Evolutionary conservation across 2,888 invertebrate genomes (phyloP).

Genomic region (Acrobasis repandana): DNA sequence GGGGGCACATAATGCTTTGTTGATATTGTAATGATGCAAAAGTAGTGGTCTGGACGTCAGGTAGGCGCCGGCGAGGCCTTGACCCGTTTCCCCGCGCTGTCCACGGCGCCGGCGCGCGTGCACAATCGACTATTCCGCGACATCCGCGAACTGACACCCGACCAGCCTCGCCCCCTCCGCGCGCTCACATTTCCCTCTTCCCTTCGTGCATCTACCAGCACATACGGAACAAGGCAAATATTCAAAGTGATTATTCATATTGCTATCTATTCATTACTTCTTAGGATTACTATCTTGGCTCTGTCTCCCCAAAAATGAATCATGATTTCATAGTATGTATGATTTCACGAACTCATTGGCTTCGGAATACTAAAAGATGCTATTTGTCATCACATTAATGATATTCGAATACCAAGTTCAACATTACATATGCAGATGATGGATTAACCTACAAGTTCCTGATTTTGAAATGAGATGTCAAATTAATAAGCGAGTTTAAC

Average conservation of each 20-base stretch:
- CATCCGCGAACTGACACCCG: slow-evolving; percentile 61
- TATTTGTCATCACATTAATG: not conserved
- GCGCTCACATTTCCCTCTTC: not conserved
- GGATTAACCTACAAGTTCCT: not conserved
- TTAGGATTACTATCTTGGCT: too few species aligned
- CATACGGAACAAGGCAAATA: not conserved
- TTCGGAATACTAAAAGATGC: not conserved
- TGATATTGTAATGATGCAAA: slow-evolving; percentile 41
- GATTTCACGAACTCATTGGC: not conserved
- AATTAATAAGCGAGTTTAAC: not conserved
- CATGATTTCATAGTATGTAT: not conserved
- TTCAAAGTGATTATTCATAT: not conserved
- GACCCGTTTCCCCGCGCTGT: slow-evolving; percentile 62
- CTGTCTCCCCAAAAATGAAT: too few species aligned
- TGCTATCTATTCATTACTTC: not conserved
- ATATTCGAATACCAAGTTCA: not conserved
- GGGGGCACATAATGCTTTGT: slow-evolving; percentile 19
- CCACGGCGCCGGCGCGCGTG: slow-evolving; percentile 42
- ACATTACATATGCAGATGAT: not conserved
- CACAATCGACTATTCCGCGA: slow-evolving; percentile 72
- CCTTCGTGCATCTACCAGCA: not conserved
- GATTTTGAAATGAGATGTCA: not conserved
- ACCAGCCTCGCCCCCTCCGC: slow-evolving; percentile 27
- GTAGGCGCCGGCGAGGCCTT: slow-evolving; percentile 73
- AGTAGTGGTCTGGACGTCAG: slow-evolving; percentile 55